These are phyloP conservation scores for Micronycteris hirsuta DNA, from an alignment of 2,113 vertebrate species.

Conservation along the genomic window DNA sequence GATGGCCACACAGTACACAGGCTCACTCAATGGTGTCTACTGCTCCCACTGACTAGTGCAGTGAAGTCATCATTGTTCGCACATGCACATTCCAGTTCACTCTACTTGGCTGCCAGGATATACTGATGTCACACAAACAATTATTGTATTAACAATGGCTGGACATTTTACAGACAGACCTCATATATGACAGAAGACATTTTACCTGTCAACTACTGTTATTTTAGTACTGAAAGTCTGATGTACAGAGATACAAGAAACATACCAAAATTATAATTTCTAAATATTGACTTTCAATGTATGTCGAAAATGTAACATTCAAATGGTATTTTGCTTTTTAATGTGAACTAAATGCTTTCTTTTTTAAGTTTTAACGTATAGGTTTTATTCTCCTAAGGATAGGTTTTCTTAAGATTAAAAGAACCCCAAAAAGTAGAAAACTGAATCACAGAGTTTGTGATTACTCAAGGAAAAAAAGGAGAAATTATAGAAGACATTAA, in stretches of 20 bases:
- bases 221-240: background rate
- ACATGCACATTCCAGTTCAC: no score
- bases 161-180: no score
- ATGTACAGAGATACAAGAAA: background rate
- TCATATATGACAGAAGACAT: background rate
- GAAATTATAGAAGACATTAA: background rate
- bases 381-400: background rate
- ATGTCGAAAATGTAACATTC: background rate
- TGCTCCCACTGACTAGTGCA: no score
- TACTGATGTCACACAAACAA: no score
- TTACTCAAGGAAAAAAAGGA: background rate
- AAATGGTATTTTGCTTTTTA: background rate
- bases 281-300: background rate
- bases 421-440: background rate
- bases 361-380: background rate
- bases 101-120: no score
- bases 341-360: background rate
- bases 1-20: no score
- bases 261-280: background rate
- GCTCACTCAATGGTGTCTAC: no score
- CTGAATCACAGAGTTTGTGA: background rate
- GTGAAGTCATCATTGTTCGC: no score
- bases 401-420: background rate
- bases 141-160: no score
- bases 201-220: background rate